phyloP scores from a whole-genome alignment of 1,140 invertebrate genomes.

The Zaprionus inermis region DNA sequence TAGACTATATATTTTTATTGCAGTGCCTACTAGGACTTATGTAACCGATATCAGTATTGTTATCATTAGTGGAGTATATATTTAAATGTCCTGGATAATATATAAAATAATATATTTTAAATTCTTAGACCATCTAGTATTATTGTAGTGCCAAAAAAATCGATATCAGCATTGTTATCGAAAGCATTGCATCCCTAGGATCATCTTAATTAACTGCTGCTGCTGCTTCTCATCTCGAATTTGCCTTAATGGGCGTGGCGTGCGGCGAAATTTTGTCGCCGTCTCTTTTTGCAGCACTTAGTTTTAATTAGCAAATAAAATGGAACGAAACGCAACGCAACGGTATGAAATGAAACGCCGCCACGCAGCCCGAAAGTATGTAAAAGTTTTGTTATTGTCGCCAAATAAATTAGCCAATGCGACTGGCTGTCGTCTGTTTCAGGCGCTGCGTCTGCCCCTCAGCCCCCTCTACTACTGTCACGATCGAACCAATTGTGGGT shows the following conservation, averaged over 20 bases:
- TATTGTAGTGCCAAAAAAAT: no score
- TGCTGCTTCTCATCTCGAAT: no score
- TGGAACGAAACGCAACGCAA: constrained; percentile 56
- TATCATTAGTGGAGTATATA: no score
- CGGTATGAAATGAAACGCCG: constrained; percentile 58
- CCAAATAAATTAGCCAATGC: constrained; percentile 78
- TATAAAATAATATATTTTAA: no score
- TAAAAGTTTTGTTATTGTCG: constrained; percentile 78
- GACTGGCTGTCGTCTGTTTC: constrained; percentile 16
- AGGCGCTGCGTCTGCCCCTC: not conserved
- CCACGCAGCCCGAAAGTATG: constrained; percentile 64
- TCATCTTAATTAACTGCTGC: not conserved
- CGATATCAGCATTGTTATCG: no score
- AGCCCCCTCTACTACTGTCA: not conserved
- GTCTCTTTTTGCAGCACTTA: constrained; percentile 63
- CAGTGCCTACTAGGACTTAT: no score
- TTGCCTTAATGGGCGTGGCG: constrained; percentile 17
- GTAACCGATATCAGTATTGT: no score
- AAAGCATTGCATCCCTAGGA: no score
- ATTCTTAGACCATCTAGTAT: no score
- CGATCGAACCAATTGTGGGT: constrained; percentile 40
- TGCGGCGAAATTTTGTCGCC: constrained; percentile 28
- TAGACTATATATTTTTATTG: no score
- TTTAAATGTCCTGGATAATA: no score
- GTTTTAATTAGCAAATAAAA: constrained; percentile 79